phyloP scores from a whole-genome alignment of 2,797 vertebrate species.

The Perdix hodgsoniae region DNA sequence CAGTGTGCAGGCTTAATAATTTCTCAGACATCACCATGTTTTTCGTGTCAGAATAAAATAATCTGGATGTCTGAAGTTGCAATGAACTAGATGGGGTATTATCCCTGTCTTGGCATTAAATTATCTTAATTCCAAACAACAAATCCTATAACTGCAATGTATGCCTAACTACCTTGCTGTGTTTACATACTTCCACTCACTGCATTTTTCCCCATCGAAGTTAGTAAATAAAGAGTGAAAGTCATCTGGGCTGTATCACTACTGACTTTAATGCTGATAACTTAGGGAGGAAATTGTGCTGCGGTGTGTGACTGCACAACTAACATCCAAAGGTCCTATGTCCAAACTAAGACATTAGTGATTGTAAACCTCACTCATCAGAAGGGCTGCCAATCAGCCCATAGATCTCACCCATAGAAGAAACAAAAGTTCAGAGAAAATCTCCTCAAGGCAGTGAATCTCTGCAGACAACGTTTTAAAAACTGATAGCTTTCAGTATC shows the following conservation, averaged over 20 bases:
- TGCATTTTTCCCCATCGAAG: background rate
- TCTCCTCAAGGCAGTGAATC: background rate
- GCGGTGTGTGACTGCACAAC: background rate
- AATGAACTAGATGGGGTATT: background rate
- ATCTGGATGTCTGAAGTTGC: background rate
- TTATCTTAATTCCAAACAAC: background rate
- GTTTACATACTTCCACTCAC: background rate
- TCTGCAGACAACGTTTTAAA: background rate
- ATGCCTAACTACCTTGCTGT: background rate
- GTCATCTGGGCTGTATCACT: background rate
- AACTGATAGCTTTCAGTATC: background rate
- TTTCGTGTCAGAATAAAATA: background rate
- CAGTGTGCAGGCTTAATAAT: background rate
- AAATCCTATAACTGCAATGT: background rate
- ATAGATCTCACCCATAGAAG: background rate
- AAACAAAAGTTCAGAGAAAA: background rate
- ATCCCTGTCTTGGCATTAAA: background rate
- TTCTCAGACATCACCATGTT: background rate
- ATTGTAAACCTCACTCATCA: background rate
- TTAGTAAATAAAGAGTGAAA: background rate
- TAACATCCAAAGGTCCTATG: background rate
- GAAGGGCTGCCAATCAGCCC: background rate
- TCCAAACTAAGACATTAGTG: background rate
- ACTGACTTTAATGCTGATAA: background rate
- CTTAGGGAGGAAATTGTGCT: background rate